Base-by-base conservation (phyloP, 2,888 invertebrate species). In the Philaethria dido region DNA sequence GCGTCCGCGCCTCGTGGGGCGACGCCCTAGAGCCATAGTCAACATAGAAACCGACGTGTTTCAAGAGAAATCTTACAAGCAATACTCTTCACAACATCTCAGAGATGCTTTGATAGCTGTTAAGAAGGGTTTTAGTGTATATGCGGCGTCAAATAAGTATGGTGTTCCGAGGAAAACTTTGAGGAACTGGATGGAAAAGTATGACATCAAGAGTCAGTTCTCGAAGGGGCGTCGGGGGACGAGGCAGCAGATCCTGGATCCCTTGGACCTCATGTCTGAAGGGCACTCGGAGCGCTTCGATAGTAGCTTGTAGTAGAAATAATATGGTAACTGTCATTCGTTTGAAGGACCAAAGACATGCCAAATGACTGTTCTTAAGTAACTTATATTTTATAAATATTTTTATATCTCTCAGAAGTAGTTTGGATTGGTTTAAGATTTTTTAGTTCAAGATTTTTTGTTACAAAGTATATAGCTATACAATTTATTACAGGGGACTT, bases 141-240 rank as follows among this genome's bases (percentile, higher is more conserved):
- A 93, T 69, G 93, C 93, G 0, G 93, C 94, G 0, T 93, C 93
- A 0, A 93, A 93, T 68, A 93, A 93, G 48, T 93, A 88, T 69
- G 93, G 93, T 0, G 93, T 93, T 25, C 93, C 93, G 1, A 83
- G 93, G 76, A 93, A 93, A 66, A 94, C 94, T 33, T 78, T 94
- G 25, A 77, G 93, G 64, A 93, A 93, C 78, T 94, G 93, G 92
- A 93, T 94, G 93, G 93, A 93, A 62, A 93, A 93, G 67, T 93
- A 93, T 69, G 92, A 93, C 75, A 93, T 93, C 39, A 92, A 93
- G 75, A 93, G 93, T 73, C 93, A 93, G 77, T 93, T 92, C 73
- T 93, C 93, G 0, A 91, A 92, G 75, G 93, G 93, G 0, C 78
- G 93, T 0, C 86, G 93, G 0, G 93, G 93, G 0, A 78, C 88